These are phyloP conservation scores for Heteronetta atricapilla DNA, from an alignment of 2,113 vertebrate genomes.

Conservation along the genomic window DNA sequence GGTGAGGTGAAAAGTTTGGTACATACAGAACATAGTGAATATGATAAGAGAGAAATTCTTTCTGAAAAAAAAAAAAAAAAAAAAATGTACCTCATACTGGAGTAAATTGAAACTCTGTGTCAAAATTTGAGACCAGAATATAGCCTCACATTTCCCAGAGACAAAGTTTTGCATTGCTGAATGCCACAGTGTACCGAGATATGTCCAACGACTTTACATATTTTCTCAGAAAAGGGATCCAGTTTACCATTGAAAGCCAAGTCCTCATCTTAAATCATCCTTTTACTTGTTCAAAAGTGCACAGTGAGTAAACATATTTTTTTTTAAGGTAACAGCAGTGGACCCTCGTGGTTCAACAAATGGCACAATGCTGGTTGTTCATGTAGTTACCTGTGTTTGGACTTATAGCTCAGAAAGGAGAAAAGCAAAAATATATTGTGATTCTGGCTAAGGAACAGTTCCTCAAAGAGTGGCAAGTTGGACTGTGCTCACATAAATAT, in stretches of 20 bases:
- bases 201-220: rapidly evolving
- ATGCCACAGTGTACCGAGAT: background rate
- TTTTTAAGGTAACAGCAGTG: background rate
- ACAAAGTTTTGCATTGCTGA: background rate
- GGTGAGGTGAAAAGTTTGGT: background rate
- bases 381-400: background rate
- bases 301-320: background rate
- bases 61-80: background rate
- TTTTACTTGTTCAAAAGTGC: background rate
- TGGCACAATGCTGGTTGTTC: background rate
- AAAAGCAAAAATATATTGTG: background rate
- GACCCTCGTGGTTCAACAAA: background rate
- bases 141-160: background rate
- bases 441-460: background rate
- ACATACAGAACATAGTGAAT: background rate
- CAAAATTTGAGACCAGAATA: background rate
- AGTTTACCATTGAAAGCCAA: background rate
- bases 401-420: background rate
- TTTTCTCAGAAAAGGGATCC: background rate
- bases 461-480: background rate
- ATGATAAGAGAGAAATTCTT: background rate
- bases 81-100: background rate
- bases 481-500: background rate
- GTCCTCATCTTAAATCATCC: background rate
- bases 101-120: background rate